A percentile compares a stretch with the other conserved stretches of the same genome.
Evolutionary conservation across 2,797 vertebrate species (phyloP).

Genomic region (Danio aesculapii): DNA sequence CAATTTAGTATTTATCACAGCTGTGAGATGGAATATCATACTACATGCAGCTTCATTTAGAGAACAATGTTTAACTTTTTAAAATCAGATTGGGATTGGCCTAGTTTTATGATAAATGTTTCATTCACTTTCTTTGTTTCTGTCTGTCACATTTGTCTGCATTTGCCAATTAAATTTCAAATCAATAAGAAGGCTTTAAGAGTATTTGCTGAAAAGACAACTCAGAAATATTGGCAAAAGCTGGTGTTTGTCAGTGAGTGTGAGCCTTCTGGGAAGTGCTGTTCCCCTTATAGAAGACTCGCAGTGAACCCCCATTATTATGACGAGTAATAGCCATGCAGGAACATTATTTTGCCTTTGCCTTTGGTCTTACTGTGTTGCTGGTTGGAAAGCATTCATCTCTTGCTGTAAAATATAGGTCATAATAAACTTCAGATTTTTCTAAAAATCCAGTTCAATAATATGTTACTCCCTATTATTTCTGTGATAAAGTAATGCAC

Average conservation of each 20-base stretch:
- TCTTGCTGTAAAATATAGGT: neutral
- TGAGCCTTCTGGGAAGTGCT: neutral
- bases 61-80: neutral
- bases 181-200: neutral
- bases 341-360: neutral
- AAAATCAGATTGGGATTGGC: neutral
- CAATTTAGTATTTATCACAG: constrained; percentile 53
- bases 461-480: no score
- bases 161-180: neutral
- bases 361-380: neutral
- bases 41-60: constrained; percentile 4
- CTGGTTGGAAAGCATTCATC: neutral
- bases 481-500: no score
- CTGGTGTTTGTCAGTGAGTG: neutral
- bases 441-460: no score
- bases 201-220: neutral
- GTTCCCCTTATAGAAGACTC: neutral
- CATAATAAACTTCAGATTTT: neutral
- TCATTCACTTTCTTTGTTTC: neutral
- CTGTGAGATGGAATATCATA: constrained; percentile 50
- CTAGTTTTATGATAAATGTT: constrained; percentile 8
- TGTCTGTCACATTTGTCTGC: neutral
- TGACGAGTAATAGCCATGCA: neutral
- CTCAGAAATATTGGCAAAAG: neutral
- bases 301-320: neutral